These are phyloP conservation scores for Andrena flavipes DNA, from an alignment of 2,888 invertebrate species.

Conservation along the genomic window DNA sequence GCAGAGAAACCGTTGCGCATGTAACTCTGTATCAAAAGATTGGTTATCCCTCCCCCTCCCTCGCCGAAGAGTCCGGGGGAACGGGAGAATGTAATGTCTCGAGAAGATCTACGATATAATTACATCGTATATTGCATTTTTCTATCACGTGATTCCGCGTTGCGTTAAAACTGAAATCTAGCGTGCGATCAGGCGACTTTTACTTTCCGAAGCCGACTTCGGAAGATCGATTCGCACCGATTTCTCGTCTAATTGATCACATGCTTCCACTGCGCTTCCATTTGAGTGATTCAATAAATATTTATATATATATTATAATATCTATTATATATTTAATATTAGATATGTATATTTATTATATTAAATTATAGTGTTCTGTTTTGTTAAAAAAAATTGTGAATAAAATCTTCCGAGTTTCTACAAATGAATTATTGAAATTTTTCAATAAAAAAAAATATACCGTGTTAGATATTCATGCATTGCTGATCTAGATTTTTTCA, in stretches of 20 bases:
- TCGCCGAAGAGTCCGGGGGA: not conserved
- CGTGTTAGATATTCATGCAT: no score
- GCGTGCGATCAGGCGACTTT: slow-evolving; percentile 39
- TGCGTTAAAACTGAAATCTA: slow-evolving; percentile 28
- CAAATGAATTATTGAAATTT: no score
- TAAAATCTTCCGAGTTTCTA: no score
- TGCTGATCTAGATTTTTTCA: no score
- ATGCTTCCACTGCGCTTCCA: not conserved
- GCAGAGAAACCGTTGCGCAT: not conserved
- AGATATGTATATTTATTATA: no score
- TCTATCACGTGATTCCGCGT: slow-evolving; percentile 36
- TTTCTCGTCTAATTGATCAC: slow-evolving; percentile 14
- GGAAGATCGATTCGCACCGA: slow-evolving; percentile 17
- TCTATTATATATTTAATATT: no score
- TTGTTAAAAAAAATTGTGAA: not conserved
- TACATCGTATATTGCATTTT: slow-evolving; percentile 34
- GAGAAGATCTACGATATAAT: slow-evolving; percentile 51
- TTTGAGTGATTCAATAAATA: not conserved
- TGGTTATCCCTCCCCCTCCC: not conserved
- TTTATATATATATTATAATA: not conserved
- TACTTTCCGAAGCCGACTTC: slow-evolving; percentile 14
- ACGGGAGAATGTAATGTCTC: slow-evolving; percentile 36
- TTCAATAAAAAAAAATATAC: no score
- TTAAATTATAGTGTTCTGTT: not conserved
- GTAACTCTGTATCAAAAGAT: slow-evolving; percentile 15